Base-by-base conservation (phyloP, 1,140 invertebrate genomes). In the Drosophila sproati region DNA sequence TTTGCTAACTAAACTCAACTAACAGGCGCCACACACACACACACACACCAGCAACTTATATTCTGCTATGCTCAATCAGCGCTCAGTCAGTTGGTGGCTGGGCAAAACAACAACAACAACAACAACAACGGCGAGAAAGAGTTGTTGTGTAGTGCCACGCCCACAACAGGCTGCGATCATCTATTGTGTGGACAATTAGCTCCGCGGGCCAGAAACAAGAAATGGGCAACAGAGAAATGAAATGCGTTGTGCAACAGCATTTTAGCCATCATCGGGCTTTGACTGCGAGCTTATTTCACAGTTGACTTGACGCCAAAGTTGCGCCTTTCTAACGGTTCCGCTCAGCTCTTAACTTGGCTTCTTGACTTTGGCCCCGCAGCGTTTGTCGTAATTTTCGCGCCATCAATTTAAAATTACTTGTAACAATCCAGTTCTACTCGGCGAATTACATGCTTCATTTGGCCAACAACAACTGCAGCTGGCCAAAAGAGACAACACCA, bases 371-470 rank as follows among this genome's bases (percentile, higher is more conserved):
- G 76, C 72, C 82, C 55, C 63, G 47, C 63, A 63, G 82, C 82
- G 75, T 68, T 83, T 83, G 80, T 82, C 80, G 83, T 87, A 87
- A 88, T 87, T 88, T 88, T 88, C 85, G 82, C 83, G 82, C 83
- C 82, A 87, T 87, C 82, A 88, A 87, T 87, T 82, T 62, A 63
- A 60, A 82, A 87, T 88, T 88, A 87, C 83, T 82, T 77, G 75
- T 72, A 76, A 50, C 51, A 50, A 73, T 69, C 64, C 55, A 37
- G 52, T 32, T 63, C 59, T 31, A 51, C 73, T 70, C 56, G 51
- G 70, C 57, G 83, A 88, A 87, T 87, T 87, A 87, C 66, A 87
- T 87, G 82, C 82, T 83, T 82, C 83, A 83, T 80, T 83, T 79
- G 50, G 72, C 71, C 80, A 67, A 45, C 57, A 47, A 39, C 66